Base-by-base conservation (phyloP, 2,888 invertebrate genomes). In the Melanargia galathea region DNA sequence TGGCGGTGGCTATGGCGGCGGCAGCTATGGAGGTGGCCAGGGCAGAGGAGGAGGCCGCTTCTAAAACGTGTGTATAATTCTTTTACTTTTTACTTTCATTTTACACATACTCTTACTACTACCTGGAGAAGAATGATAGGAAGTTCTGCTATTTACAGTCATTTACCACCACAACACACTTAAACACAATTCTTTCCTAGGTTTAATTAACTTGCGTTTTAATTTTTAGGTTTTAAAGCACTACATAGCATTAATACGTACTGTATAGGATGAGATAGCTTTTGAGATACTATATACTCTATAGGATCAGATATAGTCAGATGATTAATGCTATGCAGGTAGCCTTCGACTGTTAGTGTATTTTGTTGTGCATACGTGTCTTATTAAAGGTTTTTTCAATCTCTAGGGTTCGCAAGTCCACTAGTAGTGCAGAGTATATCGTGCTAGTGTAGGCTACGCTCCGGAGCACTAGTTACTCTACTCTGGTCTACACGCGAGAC, bases 391-490 rank as follows among this genome's bases (percentile, higher is more conserved):
- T 88, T 89, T 91, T 90, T 91, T 91, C 84, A 91, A 91, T 91
- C 91, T 91, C 91, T 91, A 91, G 91, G 91, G 90, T 90, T 87
- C 91, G 91, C 90, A 91, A 90, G 89, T 90, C 89, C 90, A 91
- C 90, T 90, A 91, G 90, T 90, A 90, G 88, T 86, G 90, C 90
- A 87, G 90, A 83, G 82, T 88, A 82, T 79, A 83, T 81, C 84
- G 83, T 80, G 90, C 90, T 91, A 90, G 91, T 90, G 91, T 91
- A 91, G 91, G 91, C 90, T 89, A 86, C 89, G 90, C 91, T 90
- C 90, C 87, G 90, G 90, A 90, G 91, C 88, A 84, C 89, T 91
- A 90, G 89, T 82, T 89, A 87, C 89, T 82, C 84, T 82, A 86
- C 79, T 82, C 87, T 83, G 90, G 89, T 90, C 90, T 83, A 78